Evolutionary conservation across 1,140 invertebrate genomes (phyloP), one percentile per base, ranked within the genome.

Genomic region (Whitmania pigra): DNA sequence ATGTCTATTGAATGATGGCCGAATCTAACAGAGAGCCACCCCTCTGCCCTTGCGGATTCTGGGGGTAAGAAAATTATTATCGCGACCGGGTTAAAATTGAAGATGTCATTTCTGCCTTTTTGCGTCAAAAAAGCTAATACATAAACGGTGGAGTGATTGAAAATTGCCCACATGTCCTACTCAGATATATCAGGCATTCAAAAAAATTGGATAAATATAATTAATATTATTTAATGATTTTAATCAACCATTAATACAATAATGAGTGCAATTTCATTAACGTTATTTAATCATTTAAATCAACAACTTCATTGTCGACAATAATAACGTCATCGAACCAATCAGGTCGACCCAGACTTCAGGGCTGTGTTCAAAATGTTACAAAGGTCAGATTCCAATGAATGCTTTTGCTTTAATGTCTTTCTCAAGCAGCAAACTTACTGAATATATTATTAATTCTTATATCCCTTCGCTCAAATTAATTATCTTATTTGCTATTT

Each of bases 21-120:
- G 77, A 81, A 73, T 81, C 80, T 22, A 79, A 79, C 70, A 79
- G 73, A 27, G 60, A 72, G 22, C 77, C 78, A 71, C 76, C 77
- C 43, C 72, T 76, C 71, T 81, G 80, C 73, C 78, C 80, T 18
- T 81, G 80, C 77, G 80, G 80, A 72, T 81, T 81, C 75, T 81
- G 78, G 77, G 80, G 80, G 80, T 81, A 49, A 49, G 43, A 13
- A 49, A 49, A 17, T 49, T 49, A 43, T 36, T 43, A 36, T 72
- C 55, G 13, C 31, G 66, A 22, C 22, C 40, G 29, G 54, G 29
- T 29, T 25, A 18, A 18, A 31, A 2, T 25, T 22, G 6, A 25
- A n/a, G 54, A 63, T 27, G 43, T 29, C 22, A 31, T 27, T 66
- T 54, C 31, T 36, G 31, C 31, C 31, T 36, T 36, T 36, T 2